Evolutionary conservation across 2,113 vertebrate species (phyloP).

Genomic region (Tychaedon coryphoeus): DNA sequence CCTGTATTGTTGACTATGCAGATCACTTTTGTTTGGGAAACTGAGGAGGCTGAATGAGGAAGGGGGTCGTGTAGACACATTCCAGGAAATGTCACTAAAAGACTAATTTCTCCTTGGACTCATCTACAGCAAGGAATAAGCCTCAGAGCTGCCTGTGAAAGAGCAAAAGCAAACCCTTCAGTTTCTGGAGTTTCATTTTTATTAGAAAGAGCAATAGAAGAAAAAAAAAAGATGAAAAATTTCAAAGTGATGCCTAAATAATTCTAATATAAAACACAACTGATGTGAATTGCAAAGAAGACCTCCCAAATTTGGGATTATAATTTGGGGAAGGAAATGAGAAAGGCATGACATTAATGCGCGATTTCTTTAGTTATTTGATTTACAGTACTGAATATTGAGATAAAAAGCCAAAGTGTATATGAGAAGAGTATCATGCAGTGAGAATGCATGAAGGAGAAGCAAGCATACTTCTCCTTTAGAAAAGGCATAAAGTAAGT

Average conservation of each 20-base stretch:
- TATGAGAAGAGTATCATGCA: neutral
- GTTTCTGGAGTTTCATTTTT: neutral
- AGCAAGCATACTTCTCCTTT: neutral
- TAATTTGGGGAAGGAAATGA: neutral
- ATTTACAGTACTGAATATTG: neutral
- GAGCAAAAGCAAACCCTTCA: neutral
- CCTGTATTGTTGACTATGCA: neutral
- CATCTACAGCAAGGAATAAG: neutral
- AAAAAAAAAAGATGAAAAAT: neutral
- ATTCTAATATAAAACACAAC: neutral
- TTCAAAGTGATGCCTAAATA: neutral
- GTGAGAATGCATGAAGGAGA: neutral
- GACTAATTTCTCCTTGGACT: neutral
- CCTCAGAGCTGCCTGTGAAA: neutral
- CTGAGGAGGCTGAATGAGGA: neutral
- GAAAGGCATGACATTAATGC: neutral
- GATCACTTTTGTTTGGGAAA: neutral
- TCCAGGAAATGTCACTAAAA: neutral
- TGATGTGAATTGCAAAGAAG: neutral
- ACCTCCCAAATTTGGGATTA: neutral
- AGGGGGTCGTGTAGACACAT: neutral
- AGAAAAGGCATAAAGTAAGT: neutral
- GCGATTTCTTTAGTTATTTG: neutral
- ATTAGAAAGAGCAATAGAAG: neutral
- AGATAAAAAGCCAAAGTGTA: neutral